phyloP scores from a whole-genome alignment of 2,797 vertebrate species.

The Chanos chanos region DNA sequence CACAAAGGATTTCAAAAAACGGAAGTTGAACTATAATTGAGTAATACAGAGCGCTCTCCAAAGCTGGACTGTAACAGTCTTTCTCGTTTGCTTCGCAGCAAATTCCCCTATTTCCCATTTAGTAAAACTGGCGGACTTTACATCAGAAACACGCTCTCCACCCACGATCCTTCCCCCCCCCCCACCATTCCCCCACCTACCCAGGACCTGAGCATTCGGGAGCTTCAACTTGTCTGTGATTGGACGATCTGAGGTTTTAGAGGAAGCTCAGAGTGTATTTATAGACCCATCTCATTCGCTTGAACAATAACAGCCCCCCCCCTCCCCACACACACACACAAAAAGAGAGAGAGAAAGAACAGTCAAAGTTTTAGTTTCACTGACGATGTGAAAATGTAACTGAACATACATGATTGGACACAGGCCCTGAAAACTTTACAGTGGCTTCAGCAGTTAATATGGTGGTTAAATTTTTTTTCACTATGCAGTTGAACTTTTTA shows the following conservation, averaged over 20 bases:
- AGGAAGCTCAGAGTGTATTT: conserved; percentile 75
- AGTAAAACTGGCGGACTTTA: conserved; percentile 14
- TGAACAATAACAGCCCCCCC: conserved; percentile 69
- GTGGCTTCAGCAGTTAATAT: conserved; percentile 28
- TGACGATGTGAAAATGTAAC: conserved; percentile 55
- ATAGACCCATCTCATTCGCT: conserved; percentile 75
- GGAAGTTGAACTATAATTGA: conserved; percentile 12
- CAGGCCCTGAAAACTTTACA: conserved; percentile 6
- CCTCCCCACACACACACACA: conserved; percentile 14
- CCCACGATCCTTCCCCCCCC: conserved; percentile 35
- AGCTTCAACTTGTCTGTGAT: conserved; percentile 63
- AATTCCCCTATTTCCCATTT: conserved; percentile 10
- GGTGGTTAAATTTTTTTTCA: conserved; percentile 30
- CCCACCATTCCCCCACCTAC: conserved; percentile 58
- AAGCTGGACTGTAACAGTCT: not conserved
- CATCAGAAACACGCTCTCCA: conserved; percentile 51
- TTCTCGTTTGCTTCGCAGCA: not conserved
- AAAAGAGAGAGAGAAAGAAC: not conserved
- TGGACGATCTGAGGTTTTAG: conserved; percentile 60
- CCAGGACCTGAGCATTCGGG: conserved; percentile 64
- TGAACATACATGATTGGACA: conserved; percentile 28
- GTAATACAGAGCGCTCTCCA: not conserved
- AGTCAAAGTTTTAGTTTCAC: conserved; percentile 31
- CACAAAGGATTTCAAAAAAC: not conserved
- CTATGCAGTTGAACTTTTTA: too few species aligned